A percentile compares a stretch with the other conserved stretches of the same genome.
Evolutionary conservation across 1,140 invertebrate species (phyloP).

Genomic region (Cephus cinctus): DNA sequence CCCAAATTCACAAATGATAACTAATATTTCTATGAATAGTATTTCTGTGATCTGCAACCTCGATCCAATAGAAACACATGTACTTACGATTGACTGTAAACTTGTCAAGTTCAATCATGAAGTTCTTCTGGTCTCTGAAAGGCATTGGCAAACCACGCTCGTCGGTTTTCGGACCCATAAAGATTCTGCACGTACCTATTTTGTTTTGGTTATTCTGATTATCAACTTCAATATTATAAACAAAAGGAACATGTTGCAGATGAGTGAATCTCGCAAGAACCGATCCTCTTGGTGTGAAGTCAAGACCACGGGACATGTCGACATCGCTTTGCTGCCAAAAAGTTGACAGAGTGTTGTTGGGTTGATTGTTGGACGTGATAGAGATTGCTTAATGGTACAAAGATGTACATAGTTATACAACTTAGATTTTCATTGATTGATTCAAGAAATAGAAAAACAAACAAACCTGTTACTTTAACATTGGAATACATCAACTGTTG

Average conservation of each 20-base stretch:
- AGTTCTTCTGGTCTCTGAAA: conserved; percentile 45
- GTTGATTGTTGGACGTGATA: conserved; percentile 10
- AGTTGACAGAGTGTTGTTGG: conserved; percentile 44
- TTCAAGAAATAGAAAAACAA: not conserved
- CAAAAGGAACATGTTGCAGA: conserved; percentile 52
- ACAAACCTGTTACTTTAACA: conserved; percentile 1
- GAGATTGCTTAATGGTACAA: no score
- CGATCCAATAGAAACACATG: no score
- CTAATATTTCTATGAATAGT: no score
- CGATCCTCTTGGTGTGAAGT: conserved; percentile 49
- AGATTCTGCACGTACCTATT: conserved; percentile 53
- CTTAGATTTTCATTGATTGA: no score
- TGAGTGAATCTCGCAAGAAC: conserved; percentile 55
- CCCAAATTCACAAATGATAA: not conserved
- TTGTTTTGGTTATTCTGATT: not conserved
- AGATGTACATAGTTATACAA: no score
- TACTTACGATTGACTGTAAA: conserved; percentile 44
- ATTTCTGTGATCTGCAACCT: no score
- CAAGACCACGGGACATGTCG: conserved; percentile 54
- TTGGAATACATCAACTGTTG: conserved; percentile 42
- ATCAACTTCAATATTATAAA: conserved; percentile 27
- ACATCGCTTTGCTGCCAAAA: conserved; percentile 58
- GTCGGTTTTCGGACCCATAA: conserved; percentile 48
- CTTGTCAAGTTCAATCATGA: conserved; percentile 54
- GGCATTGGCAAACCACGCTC: conserved; percentile 40